A percentile compares a stretch with the other conserved stretches of the same genome.
phyloP scores from a whole-genome alignment of 2,113 vertebrate species.

The Oreotrochilus melanogaster region DNA sequence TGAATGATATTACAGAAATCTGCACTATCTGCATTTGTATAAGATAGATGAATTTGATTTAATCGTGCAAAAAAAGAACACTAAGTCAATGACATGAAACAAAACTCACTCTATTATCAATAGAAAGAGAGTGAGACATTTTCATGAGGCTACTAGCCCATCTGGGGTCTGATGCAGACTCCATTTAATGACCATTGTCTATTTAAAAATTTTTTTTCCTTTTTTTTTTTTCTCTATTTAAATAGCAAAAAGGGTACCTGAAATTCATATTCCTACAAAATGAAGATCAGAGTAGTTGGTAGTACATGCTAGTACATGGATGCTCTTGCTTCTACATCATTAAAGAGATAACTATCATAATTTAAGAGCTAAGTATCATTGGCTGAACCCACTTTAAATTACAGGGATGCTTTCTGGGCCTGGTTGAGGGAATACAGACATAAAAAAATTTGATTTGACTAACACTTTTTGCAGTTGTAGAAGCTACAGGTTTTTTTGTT shows the following conservation, averaged over 20 bases:
- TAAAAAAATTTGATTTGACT: background rate
- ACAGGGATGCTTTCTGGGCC: background rate
- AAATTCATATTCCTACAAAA: background rate
- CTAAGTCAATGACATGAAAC: background rate
- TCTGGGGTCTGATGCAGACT: background rate
- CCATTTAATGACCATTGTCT: background rate
- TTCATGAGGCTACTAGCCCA: background rate
- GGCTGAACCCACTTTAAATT: background rate
- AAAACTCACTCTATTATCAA: background rate
- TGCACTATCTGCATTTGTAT: background rate
- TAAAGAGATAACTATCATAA: background rate
- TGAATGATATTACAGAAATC: background rate
- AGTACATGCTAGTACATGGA: background rate
- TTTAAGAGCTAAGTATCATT: too few species aligned
- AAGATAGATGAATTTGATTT: background rate
- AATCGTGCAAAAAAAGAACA: background rate
- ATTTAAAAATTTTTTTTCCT: background rate
- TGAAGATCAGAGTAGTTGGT: background rate
- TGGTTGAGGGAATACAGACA: background rate
- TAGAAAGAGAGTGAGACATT: background rate
- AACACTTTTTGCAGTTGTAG: background rate
- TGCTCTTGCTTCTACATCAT: background rate
- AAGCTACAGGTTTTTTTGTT: background rate
- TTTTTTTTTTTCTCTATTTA: background rate
- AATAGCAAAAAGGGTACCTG: rapidly evolving